These are phyloP conservation scores for Athalia circularis DNA, from an alignment of 2,888 invertebrate genomes.

Conservation along the genomic window DNA sequence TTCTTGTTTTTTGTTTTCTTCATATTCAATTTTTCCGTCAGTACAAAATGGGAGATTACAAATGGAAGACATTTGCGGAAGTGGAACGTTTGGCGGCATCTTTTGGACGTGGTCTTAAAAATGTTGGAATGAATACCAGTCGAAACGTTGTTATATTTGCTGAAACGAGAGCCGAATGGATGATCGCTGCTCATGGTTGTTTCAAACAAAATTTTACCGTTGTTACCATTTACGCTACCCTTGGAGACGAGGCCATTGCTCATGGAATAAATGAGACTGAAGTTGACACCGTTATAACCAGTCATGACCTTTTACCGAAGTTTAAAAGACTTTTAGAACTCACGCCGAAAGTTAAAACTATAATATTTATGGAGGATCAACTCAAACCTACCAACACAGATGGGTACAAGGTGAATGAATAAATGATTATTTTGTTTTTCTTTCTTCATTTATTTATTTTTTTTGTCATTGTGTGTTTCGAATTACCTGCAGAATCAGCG, in stretches of 20 bases:
- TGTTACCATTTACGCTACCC: conserved; percentile 97
- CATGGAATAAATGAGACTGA: conserved; percentile 99
- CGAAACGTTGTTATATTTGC: conserved; percentile 94
- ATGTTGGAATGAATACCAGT: conserved; percentile 84
- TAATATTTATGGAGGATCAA: conserved; percentile 93
- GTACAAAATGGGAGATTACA: conserved; percentile 95
- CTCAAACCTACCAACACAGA: conserved; percentile 82
- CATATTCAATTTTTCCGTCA: conserved; percentile 69
- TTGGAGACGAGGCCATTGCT: conserved; percentile 96
- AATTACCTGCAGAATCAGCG: neutral
- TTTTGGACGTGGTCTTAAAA: conserved; percentile 90
- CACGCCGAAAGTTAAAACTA: conserved; percentile 85
- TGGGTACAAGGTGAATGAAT: conserved; percentile 78
- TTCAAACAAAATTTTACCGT: conserved; percentile 92
- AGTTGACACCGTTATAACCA: conserved; percentile 94
- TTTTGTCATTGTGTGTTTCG: neutral
- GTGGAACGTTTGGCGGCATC: conserved; percentile 84
- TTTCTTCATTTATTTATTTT: neutral
- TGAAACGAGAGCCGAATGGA: conserved; percentile 98
- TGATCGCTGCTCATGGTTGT: conserved; percentile 96
- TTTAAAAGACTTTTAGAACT: conserved; percentile 85
- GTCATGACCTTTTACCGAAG: conserved; percentile 93
- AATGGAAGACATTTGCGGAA: conserved; percentile 90
- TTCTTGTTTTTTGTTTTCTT: no score
- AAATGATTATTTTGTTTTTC: neutral